Base-by-base conservation (phyloP, 2,797 vertebrate genomes). In the Botia almorhae region DNA sequence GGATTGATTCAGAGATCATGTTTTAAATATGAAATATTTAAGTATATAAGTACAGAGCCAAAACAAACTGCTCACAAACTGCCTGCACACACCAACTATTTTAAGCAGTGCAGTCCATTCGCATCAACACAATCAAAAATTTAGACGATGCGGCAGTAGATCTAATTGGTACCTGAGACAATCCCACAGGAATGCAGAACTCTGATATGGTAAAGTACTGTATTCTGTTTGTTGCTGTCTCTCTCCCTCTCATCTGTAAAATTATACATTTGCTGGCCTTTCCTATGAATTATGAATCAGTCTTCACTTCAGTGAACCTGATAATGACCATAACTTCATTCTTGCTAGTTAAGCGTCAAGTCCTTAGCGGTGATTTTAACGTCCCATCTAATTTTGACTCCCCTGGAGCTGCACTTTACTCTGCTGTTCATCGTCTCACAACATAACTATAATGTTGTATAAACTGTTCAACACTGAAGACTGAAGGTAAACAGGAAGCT, bases 261-360 rank as follows among this genome's bases (percentile, higher is more conserved):
- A 67, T 55, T n/a, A 39, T 67, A 67, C 14, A 76, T 76, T 56
- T 76, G 16, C 36, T 76, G 19, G 64, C 48, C 23, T 76, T 53
- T 50, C 19, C 14, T 36, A 21, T 68, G 67, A 43, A 39, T 43
- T 53, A 56, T 67, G 8, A 76, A 17, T 53, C 8, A 21, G 21
- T 68, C 63, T 65, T n/a, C n/a, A 65, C 26, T 51, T 12, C 12
- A 11, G n/a, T 76, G 43, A 55, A 36, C 16, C 29, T 36, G 53
- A 67, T 67, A 36, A 36, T 48, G 16, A 46, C 48, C 16, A 19
- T 46, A 43, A 3, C 63, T n/a, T 51, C 50, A 17, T 48, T 53
- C 48, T 55, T 72, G 8, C 8, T 16, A 23, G 53, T 21, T 7
- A 29, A 61, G 58, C 23, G 11, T 5, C 6, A 12, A 16, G 14